Base-by-base conservation (phyloP, 1,140 invertebrate species). In the Eubasilissa regina region DNA sequence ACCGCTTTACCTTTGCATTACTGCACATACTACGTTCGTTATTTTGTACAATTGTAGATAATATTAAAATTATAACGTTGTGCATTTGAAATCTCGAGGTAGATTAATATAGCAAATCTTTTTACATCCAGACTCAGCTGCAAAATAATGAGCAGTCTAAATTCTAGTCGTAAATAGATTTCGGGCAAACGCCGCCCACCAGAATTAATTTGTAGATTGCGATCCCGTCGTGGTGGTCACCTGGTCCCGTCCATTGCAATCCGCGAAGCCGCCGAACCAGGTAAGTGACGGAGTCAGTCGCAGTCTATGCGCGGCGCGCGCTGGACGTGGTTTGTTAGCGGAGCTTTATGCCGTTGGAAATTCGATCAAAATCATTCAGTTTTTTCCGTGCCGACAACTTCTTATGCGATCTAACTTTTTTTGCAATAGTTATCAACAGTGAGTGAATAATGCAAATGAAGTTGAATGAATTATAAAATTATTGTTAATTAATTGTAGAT, bases 361-460 rank as follows among this genome's bases (percentile, higher is more conserved):
- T n/a, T 64, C 35, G 10, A 64, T n/a, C 35, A 64, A 7, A 21
- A 58, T 19, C n/a, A n/a, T n/a, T 1, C 8, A 4, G 0, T 8
- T 58, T 58, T 58, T 43, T 64, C 19, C 60, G 60, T n/a, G 60
- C 35, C n/a, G 11, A 13, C n/a, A n/a, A n/a, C n/a, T n/a, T n/a
- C n/a, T 15, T 13, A 51, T 13, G 19, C 19, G 60, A 35, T n/a
- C 60, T 64, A 7, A 64, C 35, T 64, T 25, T 35, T 21, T 64
- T 25, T 13, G 10, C 60, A 35, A 35, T 15, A 58, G 55, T 9
- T 58, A 55, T 9, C 1, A 58, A 58, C n/a, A 17, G 55, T 58
- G n/a, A 58, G 55, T 58, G 55, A 13, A 35, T 35, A 35, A 35
- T 35, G 25, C 25, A 35, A 35, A 35, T 35, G 25, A 35, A 35